A percentile compares a stretch with the other conserved stretches of the same genome.
These are phyloP conservation scores for Acanthosepion lycidas DNA, from an alignment of 2,888 invertebrate species.

Conservation along the genomic window DNA sequence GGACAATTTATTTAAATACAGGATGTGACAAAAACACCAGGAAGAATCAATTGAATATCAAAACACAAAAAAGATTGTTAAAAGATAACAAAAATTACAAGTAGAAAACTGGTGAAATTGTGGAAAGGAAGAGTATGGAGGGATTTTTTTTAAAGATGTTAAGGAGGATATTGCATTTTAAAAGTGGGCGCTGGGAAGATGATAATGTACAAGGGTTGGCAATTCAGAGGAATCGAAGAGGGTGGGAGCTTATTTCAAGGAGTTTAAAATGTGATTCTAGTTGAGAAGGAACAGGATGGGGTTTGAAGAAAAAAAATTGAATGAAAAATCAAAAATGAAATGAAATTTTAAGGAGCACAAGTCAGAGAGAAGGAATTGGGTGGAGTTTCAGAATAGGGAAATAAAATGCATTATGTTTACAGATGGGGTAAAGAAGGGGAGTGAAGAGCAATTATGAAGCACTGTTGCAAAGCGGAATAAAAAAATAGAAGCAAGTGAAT, in stretches of 20 bases:
- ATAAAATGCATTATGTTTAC: neutral
- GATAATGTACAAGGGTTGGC: neutral
- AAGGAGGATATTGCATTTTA: neutral
- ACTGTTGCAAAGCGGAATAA: too few species aligned
- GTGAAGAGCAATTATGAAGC: neutral
- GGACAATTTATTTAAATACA: slow-evolving; percentile 33
- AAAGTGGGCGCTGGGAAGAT: neutral
- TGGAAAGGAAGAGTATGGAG: neutral
- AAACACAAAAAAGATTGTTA: neutral
- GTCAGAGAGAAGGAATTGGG: neutral
- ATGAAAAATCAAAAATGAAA: neutral
- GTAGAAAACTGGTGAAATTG: neutral
- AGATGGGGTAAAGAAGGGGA: neutral
- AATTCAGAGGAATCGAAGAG: neutral
- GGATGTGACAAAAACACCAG: neutral
- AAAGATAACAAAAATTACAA: neutral
- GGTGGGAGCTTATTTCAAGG: neutral
- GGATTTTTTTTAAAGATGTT: neutral
- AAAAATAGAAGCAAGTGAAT: neutral
- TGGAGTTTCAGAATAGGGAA: neutral
- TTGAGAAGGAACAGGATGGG: neutral
- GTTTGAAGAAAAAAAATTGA: neutral
- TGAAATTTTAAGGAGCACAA: neutral
- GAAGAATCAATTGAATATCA: slow-evolving; percentile 15
- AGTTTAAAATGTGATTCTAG: slow-evolving; percentile 13